These are phyloP conservation scores for Epinephelus fuscoguttatus DNA, from an alignment of 2,113 vertebrate species.

Conservation along the genomic window DNA sequence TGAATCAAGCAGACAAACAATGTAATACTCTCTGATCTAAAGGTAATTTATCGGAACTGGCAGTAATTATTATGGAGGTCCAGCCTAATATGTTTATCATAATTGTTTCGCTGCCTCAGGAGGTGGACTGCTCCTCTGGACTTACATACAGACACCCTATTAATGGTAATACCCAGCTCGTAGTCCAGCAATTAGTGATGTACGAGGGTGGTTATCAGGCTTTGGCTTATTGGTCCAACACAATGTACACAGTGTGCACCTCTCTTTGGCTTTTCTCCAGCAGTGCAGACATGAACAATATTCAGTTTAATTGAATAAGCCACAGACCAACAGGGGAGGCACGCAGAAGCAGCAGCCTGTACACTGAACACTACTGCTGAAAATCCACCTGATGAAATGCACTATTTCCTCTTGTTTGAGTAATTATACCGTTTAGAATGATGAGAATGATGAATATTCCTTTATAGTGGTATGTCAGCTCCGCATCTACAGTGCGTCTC, in stretches of 20 bases:
- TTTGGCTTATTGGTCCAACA: background rate
- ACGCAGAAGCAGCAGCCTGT: no score
- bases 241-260: no score
- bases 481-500: no score
- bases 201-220: conserved; percentile 6
- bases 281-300: background rate
- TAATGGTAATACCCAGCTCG: conserved; percentile 22
- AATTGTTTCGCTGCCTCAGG: background rate
- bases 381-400: no score
- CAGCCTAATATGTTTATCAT: background rate
- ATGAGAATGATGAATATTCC: no score
- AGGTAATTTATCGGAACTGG: no score
- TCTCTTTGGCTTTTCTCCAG: background rate
- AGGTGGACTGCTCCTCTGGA: conserved; percentile 1
- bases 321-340: background rate
- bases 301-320: background rate
- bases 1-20: background rate
- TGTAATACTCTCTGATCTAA: no score
- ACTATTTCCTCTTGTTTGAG: no score
- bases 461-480: no score
- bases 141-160: background rate
- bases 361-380: background rate
- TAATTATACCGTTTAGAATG: no score
- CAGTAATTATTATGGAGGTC: background rate
- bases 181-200: conserved; percentile 1